phyloP scores from a whole-genome alignment of 1,140 invertebrate genomes.

The Oryctes rhinoceros region DNA sequence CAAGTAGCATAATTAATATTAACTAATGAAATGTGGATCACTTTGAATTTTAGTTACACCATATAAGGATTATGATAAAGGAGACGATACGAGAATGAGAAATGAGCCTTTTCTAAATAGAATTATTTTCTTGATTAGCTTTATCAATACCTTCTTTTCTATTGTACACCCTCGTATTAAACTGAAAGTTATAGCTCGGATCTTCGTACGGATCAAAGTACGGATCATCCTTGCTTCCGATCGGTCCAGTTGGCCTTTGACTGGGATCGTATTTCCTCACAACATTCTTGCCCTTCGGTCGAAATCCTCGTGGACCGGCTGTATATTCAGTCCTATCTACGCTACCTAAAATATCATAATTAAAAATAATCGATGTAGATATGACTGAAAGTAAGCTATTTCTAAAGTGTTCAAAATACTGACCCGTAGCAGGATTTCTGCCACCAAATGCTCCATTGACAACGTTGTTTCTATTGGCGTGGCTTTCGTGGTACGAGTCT shows the following conservation, averaged over 20 bases:
- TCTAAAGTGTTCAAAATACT: background rate
- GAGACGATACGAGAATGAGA: no score
- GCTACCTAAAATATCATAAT: constrained; percentile 55
- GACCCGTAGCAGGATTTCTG: constrained; percentile 69
- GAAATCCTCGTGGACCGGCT: constrained; percentile 75
- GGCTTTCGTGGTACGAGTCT: constrained; percentile 71
- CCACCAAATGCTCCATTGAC: constrained; percentile 72
- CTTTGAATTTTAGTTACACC: no score
- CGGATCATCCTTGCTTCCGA: constrained; percentile 70
- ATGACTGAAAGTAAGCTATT: no score
- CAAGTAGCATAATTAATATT: no score
- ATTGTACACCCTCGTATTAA: constrained; percentile 70
- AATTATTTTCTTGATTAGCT: no score
- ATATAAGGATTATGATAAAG: no score
- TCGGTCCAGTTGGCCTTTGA: constrained; percentile 68
- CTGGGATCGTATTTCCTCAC: constrained; percentile 74
- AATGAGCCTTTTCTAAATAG: no score
- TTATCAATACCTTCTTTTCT: constrained; percentile 65
- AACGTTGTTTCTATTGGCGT: constrained; percentile 68
- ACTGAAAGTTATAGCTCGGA: constrained; percentile 74
- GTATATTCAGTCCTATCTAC: constrained; percentile 75
- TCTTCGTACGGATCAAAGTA: constrained; percentile 77
- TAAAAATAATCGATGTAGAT: no score
- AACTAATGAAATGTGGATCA: no score
- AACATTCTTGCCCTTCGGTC: constrained; percentile 73